Percentiles rank a stretch among this genome's conserved stretches.
Conservation (phyloP, 2,888 invertebrate species). For the Pyrgus malvae region DNA sequence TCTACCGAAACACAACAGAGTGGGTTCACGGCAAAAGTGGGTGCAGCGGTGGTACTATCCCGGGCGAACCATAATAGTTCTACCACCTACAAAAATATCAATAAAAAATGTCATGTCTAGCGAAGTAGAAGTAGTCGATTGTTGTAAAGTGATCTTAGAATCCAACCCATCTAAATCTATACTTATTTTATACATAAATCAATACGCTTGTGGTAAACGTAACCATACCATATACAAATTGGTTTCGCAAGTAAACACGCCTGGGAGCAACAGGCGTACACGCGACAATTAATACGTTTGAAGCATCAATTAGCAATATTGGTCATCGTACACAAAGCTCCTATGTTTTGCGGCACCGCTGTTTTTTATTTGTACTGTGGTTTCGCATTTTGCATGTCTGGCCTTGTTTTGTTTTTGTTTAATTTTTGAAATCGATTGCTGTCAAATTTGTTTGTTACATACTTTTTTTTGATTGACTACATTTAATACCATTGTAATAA, state of each 20-base stretch:
- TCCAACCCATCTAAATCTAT: too few species aligned
- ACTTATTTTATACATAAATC: not conserved
- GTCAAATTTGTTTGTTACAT: not conserved
- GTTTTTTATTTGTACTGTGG: constrained; percentile 5
- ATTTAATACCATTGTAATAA: too few species aligned
- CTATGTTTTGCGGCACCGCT: constrained; percentile 15
- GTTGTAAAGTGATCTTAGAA: too few species aligned
- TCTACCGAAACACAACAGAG: too few species aligned
- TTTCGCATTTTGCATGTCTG: constrained; percentile 3
- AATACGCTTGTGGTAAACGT: not conserved
- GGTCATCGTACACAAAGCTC: constrained; percentile 13
- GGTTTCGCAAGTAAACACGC: constrained; percentile 14
- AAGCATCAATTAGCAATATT: constrained; percentile 25
- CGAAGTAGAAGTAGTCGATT: too few species aligned
- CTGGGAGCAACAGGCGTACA: constrained; percentile 17
- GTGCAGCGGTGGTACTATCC: too few species aligned
- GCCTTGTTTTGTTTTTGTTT: not conserved
- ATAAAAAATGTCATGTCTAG: too few species aligned
- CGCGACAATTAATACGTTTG: constrained; percentile 21
- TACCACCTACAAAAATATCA: too few species aligned
- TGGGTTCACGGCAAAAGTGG: too few species aligned
- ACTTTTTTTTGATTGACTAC: too few species aligned
- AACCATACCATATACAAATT: not conserved
- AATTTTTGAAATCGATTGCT: not conserved
- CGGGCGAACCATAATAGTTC: too few species aligned